A percentile compares a stretch with the other conserved stretches of the same genome.
These are phyloP conservation scores for Intellagama lesueurii DNA, from an alignment of 2,797 vertebrate species.

Conservation along the genomic window DNA sequence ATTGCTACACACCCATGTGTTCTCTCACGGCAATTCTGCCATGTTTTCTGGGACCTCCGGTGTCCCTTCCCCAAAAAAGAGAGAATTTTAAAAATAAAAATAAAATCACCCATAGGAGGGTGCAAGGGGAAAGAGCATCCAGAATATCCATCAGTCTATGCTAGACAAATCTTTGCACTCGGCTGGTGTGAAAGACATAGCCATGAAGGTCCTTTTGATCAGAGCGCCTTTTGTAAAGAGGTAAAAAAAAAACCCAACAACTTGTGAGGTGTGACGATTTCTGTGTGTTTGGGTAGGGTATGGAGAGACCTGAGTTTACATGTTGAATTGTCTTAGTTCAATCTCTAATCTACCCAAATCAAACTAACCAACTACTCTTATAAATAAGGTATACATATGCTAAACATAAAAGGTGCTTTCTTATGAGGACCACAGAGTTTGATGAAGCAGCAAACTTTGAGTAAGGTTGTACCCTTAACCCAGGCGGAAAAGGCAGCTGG, in stretches of 20 bases:
- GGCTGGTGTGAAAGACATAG: not conserved
- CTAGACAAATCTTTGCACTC: not conserved
- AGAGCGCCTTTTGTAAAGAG: not conserved
- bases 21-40: too few relatives aligned
- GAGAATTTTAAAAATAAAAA: too few relatives aligned
- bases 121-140: too few relatives aligned
- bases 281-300: not conserved
- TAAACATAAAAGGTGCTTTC: not conserved
- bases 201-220: not conserved
- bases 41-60: too few relatives aligned
- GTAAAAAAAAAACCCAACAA: not conserved
- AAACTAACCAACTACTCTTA: too few relatives aligned
- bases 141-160: not conserved
- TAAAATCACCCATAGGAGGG: too few relatives aligned
- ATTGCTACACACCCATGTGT: too few relatives aligned
- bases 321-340: not conserved
- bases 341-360: too few relatives aligned
- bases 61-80: too few relatives aligned
- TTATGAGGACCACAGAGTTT: too few relatives aligned
- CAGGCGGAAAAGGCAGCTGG: not conserved
- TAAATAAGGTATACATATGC: not conserved
- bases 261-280: not conserved
- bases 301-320: not conserved
- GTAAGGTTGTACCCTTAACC: too few relatives aligned
- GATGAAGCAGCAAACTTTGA: not conserved